Percentiles rank a stretch among this genome's conserved stretches.
These are phyloP conservation scores for Scaptomyza hsui DNA, from an alignment of 1,140 invertebrate species.

Conservation along the genomic window DNA sequence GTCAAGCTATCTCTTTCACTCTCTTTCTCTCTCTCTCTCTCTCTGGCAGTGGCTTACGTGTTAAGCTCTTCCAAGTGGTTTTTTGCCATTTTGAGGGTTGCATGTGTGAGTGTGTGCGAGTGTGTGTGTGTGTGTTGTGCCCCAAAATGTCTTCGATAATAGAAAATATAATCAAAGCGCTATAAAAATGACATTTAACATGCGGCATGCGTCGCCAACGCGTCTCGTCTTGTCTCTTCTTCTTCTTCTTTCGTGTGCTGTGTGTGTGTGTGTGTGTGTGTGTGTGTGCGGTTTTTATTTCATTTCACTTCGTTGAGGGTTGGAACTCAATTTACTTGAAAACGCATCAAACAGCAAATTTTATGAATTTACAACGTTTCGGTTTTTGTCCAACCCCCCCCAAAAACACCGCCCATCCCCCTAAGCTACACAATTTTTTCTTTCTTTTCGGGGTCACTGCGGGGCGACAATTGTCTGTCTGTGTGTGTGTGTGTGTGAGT, in stretches of 20 bases:
- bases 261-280: conserved; percentile 45
- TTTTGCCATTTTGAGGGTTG: conserved; percentile 41
- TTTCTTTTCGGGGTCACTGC: conserved; percentile 65
- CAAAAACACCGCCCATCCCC: conserved; percentile 5
- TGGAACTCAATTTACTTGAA: conserved; percentile 82
- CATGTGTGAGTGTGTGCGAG: conserved; percentile 14
- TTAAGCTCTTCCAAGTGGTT: conserved; percentile 46
- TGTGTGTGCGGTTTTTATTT: conserved; percentile 76
- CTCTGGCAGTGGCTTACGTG: conserved; percentile 48
- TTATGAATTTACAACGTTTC: conserved; percentile 82
- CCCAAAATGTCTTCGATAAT: conserved; percentile 78
- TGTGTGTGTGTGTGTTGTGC: conserved; percentile 43
- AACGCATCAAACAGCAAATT: conserved; percentile 82
- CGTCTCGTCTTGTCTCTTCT: conserved; percentile 43
- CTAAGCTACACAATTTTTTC: conserved; percentile 42
- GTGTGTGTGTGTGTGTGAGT: conserved; percentile 46
- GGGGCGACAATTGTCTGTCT: conserved; percentile 71
- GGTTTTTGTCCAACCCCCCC: conserved; percentile 43
- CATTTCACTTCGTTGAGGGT: conserved; percentile 79
- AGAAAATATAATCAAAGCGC: conserved; percentile 82
- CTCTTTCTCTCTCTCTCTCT: neutral
- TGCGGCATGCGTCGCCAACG: conserved; percentile 74
- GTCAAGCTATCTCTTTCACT: neutral
- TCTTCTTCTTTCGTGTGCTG: no score
- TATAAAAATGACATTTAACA: conserved; percentile 82